A percentile compares a stretch with the other conserved stretches of the same genome.
These are phyloP conservation scores for Gasterosteus nipponicus DNA, from an alignment of 2,113 vertebrate species.

Conservation along the genomic window DNA sequence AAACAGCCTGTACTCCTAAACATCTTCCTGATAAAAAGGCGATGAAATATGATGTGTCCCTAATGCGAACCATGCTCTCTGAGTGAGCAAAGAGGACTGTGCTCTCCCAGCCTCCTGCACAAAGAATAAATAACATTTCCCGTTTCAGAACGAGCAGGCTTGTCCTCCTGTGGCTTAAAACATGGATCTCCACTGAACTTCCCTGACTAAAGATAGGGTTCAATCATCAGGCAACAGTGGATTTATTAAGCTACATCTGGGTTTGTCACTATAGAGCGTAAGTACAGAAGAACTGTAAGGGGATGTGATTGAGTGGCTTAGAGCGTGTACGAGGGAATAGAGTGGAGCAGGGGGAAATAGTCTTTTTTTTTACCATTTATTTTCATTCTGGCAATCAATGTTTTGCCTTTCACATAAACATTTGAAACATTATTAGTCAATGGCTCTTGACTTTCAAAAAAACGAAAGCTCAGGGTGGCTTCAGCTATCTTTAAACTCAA, in stretches of 20 bases:
- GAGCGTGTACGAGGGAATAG: constrained; percentile 23
- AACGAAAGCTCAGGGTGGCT: constrained; percentile 18
- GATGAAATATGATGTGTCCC: constrained; percentile 73
- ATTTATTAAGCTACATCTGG: constrained; percentile 78
- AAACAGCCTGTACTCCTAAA: constrained; percentile 45
- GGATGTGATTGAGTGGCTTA: constrained; percentile 46
- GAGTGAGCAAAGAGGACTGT: constrained; percentile 24
- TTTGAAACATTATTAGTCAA: constrained; percentile 5
- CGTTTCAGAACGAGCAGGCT: constrained; percentile 34
- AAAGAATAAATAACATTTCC: constrained; percentile 53
- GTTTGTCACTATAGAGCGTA: constrained; percentile 55
- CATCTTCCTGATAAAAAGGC: constrained; percentile 78
- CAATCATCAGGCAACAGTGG: constrained; percentile 60
- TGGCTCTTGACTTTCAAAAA: constrained; percentile 25
- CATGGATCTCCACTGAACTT: constrained; percentile 64
- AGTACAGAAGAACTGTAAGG: constrained; percentile 26
- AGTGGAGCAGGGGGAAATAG: constrained; percentile 36
- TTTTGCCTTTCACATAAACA: not conserved
- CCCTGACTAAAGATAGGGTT: constrained; percentile 57
- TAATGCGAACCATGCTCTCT: constrained; percentile 70
- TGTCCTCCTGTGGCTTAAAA: constrained; percentile 52
- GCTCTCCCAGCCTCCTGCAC: constrained; percentile 19
- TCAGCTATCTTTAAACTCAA: constrained; percentile 27
- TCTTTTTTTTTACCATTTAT: constrained; percentile 31
- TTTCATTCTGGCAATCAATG: constrained; percentile 16